Conservation (phyloP, 1,140 invertebrate species). For the Cyclargus thomasi region DNA sequence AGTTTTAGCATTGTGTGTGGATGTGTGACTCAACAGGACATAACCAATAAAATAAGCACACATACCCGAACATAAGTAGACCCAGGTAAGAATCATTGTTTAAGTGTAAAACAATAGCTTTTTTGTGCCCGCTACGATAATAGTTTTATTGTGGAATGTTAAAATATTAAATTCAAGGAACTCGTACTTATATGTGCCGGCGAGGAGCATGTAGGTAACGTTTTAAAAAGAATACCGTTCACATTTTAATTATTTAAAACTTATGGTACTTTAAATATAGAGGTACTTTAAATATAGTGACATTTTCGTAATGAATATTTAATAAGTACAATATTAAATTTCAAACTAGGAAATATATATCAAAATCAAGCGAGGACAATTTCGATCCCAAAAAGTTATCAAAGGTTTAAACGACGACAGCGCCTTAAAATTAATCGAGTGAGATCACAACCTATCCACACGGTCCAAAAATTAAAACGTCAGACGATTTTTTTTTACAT, state of each 20-base stretch:
- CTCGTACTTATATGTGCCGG: not conserved
- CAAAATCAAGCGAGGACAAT: not conserved
- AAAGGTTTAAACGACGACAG: not conserved
- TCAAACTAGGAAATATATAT: no score
- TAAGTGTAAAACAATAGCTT: not conserved
- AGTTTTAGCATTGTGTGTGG: not conserved
- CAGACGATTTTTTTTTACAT: not conserved
- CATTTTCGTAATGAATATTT: no score
- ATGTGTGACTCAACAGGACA: slow-evolving; percentile 7
- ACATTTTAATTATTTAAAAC: not conserved
- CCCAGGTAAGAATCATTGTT: slow-evolving; percentile 4
- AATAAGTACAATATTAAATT: no score
- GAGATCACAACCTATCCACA: not conserved
- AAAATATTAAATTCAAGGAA: not conserved
- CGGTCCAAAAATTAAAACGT: not conserved
- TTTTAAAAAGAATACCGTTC: not conserved
- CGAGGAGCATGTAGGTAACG: not conserved
- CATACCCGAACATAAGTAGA: not conserved
- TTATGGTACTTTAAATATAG: no score
- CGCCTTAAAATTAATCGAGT: no score
- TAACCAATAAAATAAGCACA: slow-evolving; percentile 1
- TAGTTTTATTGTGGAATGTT: not conserved
- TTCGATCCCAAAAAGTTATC: not conserved
- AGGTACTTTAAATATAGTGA: no score
- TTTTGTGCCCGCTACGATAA: not conserved